Base-by-base conservation (phyloP, 1,140 invertebrate species). In the Potamilus streckersoni region DNA sequence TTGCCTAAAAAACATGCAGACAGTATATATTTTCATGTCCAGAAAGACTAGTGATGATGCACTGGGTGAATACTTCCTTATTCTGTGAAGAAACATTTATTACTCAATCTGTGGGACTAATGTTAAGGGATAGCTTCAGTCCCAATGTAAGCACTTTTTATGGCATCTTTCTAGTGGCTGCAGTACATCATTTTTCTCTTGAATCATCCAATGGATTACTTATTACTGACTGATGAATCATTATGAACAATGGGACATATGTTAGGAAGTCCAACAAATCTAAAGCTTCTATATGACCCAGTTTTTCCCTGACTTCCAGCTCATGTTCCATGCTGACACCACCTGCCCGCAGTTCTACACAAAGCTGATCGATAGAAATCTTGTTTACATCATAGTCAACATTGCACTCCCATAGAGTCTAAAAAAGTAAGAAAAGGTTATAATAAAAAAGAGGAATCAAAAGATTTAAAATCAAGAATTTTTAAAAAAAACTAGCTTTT, bases 401-500 rank as follows among this genome's bases (percentile, higher is more conserved):
- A 81, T 85, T 88, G 65, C 86, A 85, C 73, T 89, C 88, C 88
- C 88, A 89, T 63, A 89, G 78, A 62, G 81, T 86, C 87, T 89
- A 81, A 63, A 75, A 81, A 38, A 72, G 59, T 69, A 69, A 63
- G 23, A 74, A 69, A 55, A n/a, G 59, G 66, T 38, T 38, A 68
- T 15, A 69, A 61, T 62, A 5, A 62, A 8, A n/a, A 62, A 62
- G 19, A 62, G 19, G 8, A n/a, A 62, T 62, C 19, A 5, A 62
- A 23, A 60, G 23, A 74, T 61, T 55, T 66, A 16, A 63, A 14
- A 73, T 15, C n/a, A 13, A 70, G n/a, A 70, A 20, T 59, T 3
- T 31, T 57, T 20, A 70, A 23, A 59, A 59, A 12, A 57, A 38
- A 27, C 15, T 14, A 20, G 55, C 55, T 20, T 68, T 55, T 49